These are phyloP conservation scores for Triops longicaudatus DNA, from an alignment of 1,140 invertebrate genomes.

Conservation along the genomic window DNA sequence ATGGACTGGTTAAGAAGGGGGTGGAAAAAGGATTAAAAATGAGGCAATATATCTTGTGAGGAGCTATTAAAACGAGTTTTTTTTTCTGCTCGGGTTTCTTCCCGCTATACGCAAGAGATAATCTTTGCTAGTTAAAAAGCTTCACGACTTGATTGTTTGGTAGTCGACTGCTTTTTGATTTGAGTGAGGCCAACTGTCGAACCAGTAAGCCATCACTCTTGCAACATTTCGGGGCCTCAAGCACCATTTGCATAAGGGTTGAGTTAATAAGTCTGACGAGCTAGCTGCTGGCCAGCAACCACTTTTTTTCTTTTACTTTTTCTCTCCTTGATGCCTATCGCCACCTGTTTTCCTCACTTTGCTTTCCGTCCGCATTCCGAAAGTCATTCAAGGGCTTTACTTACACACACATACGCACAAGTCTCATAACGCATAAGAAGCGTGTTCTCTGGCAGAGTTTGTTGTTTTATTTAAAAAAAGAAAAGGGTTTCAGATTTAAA, in stretches of 20 bases:
- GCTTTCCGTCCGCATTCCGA: slow-evolving; percentile 5
- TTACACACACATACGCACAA: neutral
- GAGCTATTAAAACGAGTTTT: no score
- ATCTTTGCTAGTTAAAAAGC: neutral
- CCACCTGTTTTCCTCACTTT: slow-evolving; percentile 9
- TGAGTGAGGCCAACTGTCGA: neutral
- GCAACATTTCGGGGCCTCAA: neutral
- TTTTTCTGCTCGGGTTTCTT: neutral
- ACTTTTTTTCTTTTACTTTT: neutral
- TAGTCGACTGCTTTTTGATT: neutral
- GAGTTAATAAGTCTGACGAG: neutral
- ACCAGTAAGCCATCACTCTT: slow-evolving; percentile 7
- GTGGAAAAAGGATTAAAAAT: neutral
- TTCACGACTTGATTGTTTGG: slow-evolving; percentile 15
- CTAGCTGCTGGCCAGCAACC: neutral
- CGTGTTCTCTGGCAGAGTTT: no score
- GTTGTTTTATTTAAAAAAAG: no score
- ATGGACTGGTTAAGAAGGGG: neutral
- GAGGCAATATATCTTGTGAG: neutral
- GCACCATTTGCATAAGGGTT: slow-evolving; percentile 6
- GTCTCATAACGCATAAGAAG: neutral
- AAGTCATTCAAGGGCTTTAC: neutral
- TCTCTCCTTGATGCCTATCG: neutral
- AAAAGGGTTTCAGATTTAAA: no score
- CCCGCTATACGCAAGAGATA: neutral